These are phyloP conservation scores for Pteropus rufus DNA, from an alignment of 2,797 vertebrate genomes.

Conservation along the genomic window DNA sequence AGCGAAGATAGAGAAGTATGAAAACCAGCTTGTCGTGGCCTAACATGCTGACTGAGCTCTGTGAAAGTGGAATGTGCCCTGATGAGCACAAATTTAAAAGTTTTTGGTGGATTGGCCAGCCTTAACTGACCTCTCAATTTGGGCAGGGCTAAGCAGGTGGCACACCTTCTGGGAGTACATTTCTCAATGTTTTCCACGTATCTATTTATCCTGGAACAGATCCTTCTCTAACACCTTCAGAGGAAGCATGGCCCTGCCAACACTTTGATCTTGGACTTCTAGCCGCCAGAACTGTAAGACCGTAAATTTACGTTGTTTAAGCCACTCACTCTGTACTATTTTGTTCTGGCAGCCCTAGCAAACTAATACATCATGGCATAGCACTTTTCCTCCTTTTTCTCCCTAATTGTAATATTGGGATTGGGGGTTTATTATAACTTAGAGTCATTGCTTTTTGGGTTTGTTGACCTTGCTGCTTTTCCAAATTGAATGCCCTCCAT, in stretches of 20 bases:
- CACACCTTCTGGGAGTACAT: background rate
- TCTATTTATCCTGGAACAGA: background rate
- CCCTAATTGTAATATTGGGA: background rate
- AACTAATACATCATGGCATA: background rate
- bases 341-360: background rate
- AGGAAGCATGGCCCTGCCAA: background rate
- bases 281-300: background rate
- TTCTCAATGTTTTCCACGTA: background rate
- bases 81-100: background rate
- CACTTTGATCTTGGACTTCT: background rate
- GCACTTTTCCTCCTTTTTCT: background rate
- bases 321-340: no score
- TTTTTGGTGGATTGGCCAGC: background rate
- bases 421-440: background rate
- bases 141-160: background rate
- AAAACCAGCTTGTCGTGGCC: background rate
- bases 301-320: no score
- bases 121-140: no score
- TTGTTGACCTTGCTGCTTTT: background rate
- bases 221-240: background rate
- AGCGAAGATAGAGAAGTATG: background rate
- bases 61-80: background rate
- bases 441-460: background rate
- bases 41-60: background rate
- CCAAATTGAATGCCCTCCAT: background rate